Evolutionary conservation across 2,113 vertebrate genomes (phyloP), one percentile per base, ranked within the genome.

Genomic region (Malurus cyaneus): DNA sequence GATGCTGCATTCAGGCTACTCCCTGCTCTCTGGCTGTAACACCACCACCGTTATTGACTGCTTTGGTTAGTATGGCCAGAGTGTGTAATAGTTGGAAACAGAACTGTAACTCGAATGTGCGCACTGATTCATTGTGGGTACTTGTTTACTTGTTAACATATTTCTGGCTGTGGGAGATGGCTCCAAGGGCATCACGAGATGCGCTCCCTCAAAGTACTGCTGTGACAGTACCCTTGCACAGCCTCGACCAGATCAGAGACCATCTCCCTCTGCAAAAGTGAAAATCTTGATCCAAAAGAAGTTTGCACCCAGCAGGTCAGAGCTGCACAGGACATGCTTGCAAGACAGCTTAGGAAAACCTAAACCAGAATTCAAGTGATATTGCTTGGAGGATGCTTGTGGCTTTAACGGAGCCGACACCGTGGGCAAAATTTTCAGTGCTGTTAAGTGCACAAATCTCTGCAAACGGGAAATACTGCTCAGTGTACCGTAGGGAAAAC

Each of bases 231-330:
- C 4, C 7, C 13, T 28, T 11, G 12, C 41, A 6, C 29, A 0
- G 2, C 39, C 26, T 60, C 2, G 0, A 41, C 10, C 0, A 2
- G 9, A 54, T 25, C 32, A 49, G 34, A 72, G 25, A 26, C 11
- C 15, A 16, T 3, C 15, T 56, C 15, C 46, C 39, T 23, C 50
- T 1, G 19, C 31, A 34, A 10, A 79, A 65, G 11, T 1, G 3
- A 31, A 53, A 85, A 36, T 8, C 31, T 49, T 23, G 8, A 61
- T 28, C 41, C 49, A 36, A 25, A 80, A 53, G 6, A 46, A 74
- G 49, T 21, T 28, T 28, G 13, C 19, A 54, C 5, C 6, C 14
- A 24, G 28, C 18, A 85, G 8, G 42, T 20, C 41, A 74, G 36
- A 26, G 41, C 9, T 64, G 25, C 10, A n/a, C 7, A 49, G 17